A percentile compares a stretch with the other conserved stretches of the same genome.
phyloP scores from a whole-genome alignment of 2,113 vertebrate genomes.

The Girardinichthys multiradiatus region DNA sequence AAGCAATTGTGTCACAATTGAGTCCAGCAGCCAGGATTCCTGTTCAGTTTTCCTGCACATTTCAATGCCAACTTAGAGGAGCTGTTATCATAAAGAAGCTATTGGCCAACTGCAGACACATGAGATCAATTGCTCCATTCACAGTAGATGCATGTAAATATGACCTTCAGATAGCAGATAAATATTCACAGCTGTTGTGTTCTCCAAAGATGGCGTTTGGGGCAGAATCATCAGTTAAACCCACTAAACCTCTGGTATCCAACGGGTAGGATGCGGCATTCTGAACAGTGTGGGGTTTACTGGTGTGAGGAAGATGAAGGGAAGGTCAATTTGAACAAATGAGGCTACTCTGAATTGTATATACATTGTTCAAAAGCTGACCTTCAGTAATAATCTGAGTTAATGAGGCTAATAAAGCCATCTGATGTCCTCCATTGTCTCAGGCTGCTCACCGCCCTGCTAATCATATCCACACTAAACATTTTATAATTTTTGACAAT shows the following conservation, averaged over 20 bases:
- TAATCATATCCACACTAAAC: constrained; percentile 61
- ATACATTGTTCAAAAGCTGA: constrained; percentile 26
- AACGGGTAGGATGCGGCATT: constrained; percentile 2
- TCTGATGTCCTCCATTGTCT: constrained; percentile 39
- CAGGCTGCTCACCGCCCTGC: constrained; percentile 7
- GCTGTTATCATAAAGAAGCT: too few species aligned
- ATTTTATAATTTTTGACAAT: constrained; percentile 51
- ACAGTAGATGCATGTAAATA: too few species aligned
- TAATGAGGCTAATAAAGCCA: constrained; percentile 50
- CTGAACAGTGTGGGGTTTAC: constrained; percentile 21
- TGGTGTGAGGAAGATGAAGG: constrained; percentile 33
- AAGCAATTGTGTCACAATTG: too few species aligned
- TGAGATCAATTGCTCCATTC: too few species aligned
- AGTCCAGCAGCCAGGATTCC: too few species aligned
- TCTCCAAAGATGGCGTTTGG: not conserved
- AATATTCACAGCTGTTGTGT: not conserved
- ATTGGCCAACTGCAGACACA: too few species aligned
- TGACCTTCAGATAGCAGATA: too few species aligned
- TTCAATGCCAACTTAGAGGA: too few species aligned
- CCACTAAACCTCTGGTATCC: not conserved
- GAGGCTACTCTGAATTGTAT: constrained; percentile 26
- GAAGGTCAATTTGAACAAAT: constrained; percentile 52
- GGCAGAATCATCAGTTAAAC: not conserved
- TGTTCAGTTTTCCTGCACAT: too few species aligned
- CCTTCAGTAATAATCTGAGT: constrained; percentile 42